Conservation (phyloP, 2,113 vertebrate species). For the Oncorhynchus nerka region DNA sequence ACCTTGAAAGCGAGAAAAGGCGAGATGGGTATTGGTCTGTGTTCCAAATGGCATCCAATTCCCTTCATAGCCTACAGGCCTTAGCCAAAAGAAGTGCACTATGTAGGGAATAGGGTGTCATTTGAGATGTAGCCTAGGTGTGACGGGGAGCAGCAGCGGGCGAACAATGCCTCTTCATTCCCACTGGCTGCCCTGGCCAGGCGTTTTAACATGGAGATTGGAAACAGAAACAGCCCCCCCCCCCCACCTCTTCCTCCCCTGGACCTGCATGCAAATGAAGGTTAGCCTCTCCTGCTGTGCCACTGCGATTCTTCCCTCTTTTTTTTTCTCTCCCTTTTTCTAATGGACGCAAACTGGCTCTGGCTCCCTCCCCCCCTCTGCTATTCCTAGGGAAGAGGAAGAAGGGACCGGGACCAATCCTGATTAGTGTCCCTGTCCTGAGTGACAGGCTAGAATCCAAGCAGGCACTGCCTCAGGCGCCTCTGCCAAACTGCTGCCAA, state of each 20-base stretch:
- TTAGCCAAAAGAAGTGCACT: background rate
- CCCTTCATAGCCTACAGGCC: too few species aligned
- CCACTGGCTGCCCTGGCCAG: slow-evolving; percentile 72
- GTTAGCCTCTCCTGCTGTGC: slow-evolving; percentile 75
- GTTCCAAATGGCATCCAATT: too few species aligned
- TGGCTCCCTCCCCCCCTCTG: slow-evolving; percentile 39
- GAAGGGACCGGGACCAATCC: slow-evolving; percentile 64
- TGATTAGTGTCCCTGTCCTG: slow-evolving; percentile 75
- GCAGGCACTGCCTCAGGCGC: slow-evolving; percentile 64
- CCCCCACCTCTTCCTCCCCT: slow-evolving; percentile 57
- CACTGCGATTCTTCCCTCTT: slow-evolving; percentile 56
- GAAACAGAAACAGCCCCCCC: slow-evolving; percentile 71
- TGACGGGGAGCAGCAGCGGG: slow-evolving; percentile 54
- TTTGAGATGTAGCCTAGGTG: background rate
- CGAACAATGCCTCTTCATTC: slow-evolving; percentile 70
- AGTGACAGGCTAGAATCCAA: slow-evolving; percentile 73
- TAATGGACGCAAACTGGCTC: slow-evolving; percentile 62
- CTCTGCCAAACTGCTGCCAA: slow-evolving; percentile 72
- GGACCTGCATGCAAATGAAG: slow-evolving; percentile 81
- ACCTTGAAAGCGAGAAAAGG: slow-evolving; percentile 49
- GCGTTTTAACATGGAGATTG: slow-evolving; percentile 79
- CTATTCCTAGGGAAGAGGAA: slow-evolving; percentile 51
- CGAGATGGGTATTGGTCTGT: slow-evolving; percentile 56
- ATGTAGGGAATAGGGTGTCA: background rate
- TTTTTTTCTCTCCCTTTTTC: slow-evolving; percentile 35